Conservation (phyloP, 2,888 invertebrate species). For the Hydrotaea diabolus region DNA sequence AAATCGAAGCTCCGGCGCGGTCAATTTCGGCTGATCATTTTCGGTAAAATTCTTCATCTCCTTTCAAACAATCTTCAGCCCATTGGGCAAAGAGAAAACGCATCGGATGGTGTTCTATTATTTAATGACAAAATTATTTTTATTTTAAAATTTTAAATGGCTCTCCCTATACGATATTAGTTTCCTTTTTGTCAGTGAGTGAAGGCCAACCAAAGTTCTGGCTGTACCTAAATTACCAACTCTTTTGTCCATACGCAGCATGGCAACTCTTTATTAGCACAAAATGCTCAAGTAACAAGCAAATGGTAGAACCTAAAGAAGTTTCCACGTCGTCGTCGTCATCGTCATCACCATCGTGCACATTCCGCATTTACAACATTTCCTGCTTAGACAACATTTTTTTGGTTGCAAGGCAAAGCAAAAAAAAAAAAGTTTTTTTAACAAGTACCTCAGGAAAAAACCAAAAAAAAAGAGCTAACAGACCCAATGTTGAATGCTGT, state of each 20-base stretch:
- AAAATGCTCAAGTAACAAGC: neutral
- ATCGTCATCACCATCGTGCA: neutral
- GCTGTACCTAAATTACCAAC: neutral
- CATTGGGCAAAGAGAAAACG: no score
- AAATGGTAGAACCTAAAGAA: neutral
- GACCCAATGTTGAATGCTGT: neutral
- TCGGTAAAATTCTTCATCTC: no score
- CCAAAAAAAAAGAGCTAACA: neutral
- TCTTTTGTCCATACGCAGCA: neutral
- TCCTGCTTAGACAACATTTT: constrained; percentile 67
- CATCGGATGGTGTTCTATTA: no score
- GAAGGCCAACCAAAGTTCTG: no score
- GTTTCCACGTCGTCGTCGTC: constrained; percentile 29
- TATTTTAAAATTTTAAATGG: no score
- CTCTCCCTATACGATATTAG: no score
- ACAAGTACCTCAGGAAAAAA: neutral
- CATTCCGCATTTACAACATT: constrained; percentile 60
- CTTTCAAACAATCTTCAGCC: no score
- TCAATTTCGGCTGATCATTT: no score
- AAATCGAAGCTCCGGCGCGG: no score
- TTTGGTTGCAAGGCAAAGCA: constrained; percentile 37
- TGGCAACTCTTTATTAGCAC: neutral
- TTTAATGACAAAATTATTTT: no score
- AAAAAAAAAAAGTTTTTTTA: neutral
- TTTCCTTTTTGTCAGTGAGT: no score